phyloP scores from a whole-genome alignment of 1,140 invertebrate species.

The Tetranychus urticae region DNA sequence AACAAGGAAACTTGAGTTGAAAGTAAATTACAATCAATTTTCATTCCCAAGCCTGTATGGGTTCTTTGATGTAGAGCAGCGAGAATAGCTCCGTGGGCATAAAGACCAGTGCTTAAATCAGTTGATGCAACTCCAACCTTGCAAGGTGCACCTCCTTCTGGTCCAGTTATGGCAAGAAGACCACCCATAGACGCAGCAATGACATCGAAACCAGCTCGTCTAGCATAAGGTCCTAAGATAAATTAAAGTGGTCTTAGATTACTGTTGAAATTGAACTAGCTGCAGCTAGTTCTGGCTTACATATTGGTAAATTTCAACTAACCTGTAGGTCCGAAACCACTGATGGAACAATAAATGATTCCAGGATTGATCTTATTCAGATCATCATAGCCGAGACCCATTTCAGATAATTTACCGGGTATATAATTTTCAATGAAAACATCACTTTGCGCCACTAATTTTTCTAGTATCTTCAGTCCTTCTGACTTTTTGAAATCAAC shows the following conservation, averaged over 20 bases:
- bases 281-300: no score
- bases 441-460: constrained; percentile 46
- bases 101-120: constrained; percentile 73
- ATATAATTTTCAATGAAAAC: constrained; percentile 83
- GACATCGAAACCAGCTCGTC: constrained; percentile 77
- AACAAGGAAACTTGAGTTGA: constrained; percentile 55
- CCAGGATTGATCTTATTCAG: constrained; percentile 42
- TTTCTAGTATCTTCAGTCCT: constrained; percentile 44
- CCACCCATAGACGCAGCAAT: constrained; percentile 80
- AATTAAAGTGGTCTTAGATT: no score
- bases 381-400: constrained; percentile 52
- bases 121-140: constrained; percentile 82
- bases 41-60: constrained; percentile 57
- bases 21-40: constrained; percentile 78
- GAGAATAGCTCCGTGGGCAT: constrained; percentile 83
- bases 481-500: constrained; percentile 47
- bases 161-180: constrained; percentile 65
- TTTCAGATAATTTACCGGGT: constrained; percentile 54
- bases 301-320: no score
- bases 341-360: constrained; percentile 80
- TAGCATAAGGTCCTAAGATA: constrained; percentile 45
- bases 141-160: constrained; percentile 52
- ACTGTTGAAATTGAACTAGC: no score
- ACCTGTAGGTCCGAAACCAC: constrained; percentile 46
- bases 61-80: constrained; percentile 55